Base-by-base conservation (phyloP, 92 coral and sea anemone genomes). In the Phymanthus crucifer region DNA sequence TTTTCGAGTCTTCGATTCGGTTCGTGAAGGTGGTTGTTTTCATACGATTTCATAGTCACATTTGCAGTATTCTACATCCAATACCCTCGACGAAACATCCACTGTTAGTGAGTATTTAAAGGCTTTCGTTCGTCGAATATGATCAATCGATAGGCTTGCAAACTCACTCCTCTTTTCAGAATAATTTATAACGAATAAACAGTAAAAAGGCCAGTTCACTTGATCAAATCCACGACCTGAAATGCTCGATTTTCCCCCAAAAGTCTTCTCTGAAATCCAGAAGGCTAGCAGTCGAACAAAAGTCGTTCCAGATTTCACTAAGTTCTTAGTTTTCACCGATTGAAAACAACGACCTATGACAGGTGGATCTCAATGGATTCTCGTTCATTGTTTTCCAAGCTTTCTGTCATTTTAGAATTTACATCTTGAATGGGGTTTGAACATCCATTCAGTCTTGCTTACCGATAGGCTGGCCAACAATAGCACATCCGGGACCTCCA, bases 351-450 rank as follows among this genome's bases (percentile, higher is more conserved):
- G 9, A 74, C 18, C 33, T 37, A 56, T 80, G 97, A 90, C 97
- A 92, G 94, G 90, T 92, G 97, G 83, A 54, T 13, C 74, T 33
- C 32, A 79, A 82, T 87, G 83, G 75, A 86, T 87, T 80, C 92
- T 65, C 58, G 74, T 89, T 92, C 83, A 89, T 92, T 90, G 94
- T 90, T 81, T 87, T 76, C 79, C 71, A 38, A 77, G 78, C 90
- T 78, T 89, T 78, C 83, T 92, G 97, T 92, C 94, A 90, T 92
- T 87, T 92, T 90, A 83, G 92, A 92, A 92, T 90, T 84, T 73
- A 61, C 74, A 57, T 70, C 14, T 32, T 31, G 38, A 76, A 48
- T 76, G 32, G 80, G 80, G 65, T 61, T 26, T 32, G 80, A 34
- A 32, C 79, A 61, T 38, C 6, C 31, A 54, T 81, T 57, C 79